A percentile compares a stretch with the other conserved stretches of the same genome.
Evolutionary conservation across 2,113 vertebrate species (phyloP).

Genomic region (Phoxinus phoxinus): DNA sequence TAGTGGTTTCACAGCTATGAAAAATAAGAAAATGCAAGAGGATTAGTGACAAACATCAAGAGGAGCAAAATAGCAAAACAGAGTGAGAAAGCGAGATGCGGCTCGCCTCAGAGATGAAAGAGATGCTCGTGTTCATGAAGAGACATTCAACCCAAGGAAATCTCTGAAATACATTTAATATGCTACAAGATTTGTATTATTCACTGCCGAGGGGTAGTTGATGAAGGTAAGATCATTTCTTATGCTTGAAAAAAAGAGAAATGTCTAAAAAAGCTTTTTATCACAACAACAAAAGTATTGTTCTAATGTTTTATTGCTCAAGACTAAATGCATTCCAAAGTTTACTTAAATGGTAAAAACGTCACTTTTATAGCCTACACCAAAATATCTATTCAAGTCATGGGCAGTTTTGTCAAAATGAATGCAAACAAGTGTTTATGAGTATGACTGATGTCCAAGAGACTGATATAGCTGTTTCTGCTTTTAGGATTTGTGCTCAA

Average conservation of each 20-base stretch:
- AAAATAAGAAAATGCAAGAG: conserved; percentile 50
- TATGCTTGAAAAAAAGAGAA: not conserved
- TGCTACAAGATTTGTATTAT: not conserved
- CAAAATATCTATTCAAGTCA: not conserved
- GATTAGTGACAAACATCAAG: conserved; percentile 49
- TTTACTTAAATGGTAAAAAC: not conserved
- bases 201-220: not conserved
- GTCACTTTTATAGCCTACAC: not conserved
- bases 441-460: not conserved
- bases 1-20: conserved; percentile 40
- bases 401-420: not conserved
- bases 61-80: conserved; percentile 13
- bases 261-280: not conserved
- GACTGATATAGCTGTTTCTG: not conserved
- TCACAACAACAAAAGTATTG: not conserved
- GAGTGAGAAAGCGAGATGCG: conserved; percentile 32
- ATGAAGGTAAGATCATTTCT: conserved; percentile 30
- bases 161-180: not conserved
- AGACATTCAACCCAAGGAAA: not conserved
- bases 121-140: conserved; percentile 33
- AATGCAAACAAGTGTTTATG: conserved; percentile 33
- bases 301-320: not conserved
- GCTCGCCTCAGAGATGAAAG: conserved; percentile 25
- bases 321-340: not conserved
- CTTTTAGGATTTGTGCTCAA: not conserved